Conservation (phyloP, 2,888 invertebrate species). For the Amphipyra berbera region DNA sequence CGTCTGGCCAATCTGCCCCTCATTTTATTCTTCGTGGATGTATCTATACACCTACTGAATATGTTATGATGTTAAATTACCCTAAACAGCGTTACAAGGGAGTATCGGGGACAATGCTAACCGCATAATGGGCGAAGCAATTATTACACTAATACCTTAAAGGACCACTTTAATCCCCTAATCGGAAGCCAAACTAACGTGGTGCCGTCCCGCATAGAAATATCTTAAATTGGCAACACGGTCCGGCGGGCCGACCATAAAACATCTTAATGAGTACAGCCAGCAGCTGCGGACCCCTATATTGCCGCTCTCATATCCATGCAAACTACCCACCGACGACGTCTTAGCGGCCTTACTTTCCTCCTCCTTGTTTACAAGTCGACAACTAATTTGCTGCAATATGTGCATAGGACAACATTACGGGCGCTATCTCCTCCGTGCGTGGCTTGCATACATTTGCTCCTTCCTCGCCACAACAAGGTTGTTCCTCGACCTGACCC, state of each 20-base stretch:
- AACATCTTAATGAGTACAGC: constrained; percentile 90
- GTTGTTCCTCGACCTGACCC: constrained; percentile 81
- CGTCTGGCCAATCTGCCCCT: constrained; percentile 39
- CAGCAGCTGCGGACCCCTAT: constrained; percentile 88
- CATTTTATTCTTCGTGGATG: constrained; percentile 31
- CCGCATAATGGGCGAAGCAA: constrained; percentile 85
- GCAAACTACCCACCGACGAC: constrained; percentile 88
- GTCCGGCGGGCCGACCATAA: constrained; percentile 89
- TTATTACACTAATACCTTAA: constrained; percentile 88
- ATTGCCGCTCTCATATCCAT: constrained; percentile 90
- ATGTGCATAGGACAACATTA: constrained; percentile 90
- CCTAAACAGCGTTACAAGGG: constrained; percentile 63
- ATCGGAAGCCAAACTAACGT: constrained; percentile 89
- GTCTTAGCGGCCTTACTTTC: constrained; percentile 88
- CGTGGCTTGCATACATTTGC: constrained; percentile 89
- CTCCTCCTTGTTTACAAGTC: constrained; percentile 88
- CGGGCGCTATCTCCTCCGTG: constrained; percentile 87
- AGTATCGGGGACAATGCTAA: constrained; percentile 76
- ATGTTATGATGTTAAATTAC: constrained; percentile 63
- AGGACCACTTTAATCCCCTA: constrained; percentile 89
- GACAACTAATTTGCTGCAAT: constrained; percentile 90
- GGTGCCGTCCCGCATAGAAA: constrained; percentile 89
- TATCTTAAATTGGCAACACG: constrained; percentile 90
- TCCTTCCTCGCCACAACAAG: constrained; percentile 80
- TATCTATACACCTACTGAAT: constrained; percentile 35